Percentiles rank a stretch among this genome's conserved stretches.
phyloP scores from a whole-genome alignment of 2,888 invertebrate species.

The Chalcis sispes region DNA sequence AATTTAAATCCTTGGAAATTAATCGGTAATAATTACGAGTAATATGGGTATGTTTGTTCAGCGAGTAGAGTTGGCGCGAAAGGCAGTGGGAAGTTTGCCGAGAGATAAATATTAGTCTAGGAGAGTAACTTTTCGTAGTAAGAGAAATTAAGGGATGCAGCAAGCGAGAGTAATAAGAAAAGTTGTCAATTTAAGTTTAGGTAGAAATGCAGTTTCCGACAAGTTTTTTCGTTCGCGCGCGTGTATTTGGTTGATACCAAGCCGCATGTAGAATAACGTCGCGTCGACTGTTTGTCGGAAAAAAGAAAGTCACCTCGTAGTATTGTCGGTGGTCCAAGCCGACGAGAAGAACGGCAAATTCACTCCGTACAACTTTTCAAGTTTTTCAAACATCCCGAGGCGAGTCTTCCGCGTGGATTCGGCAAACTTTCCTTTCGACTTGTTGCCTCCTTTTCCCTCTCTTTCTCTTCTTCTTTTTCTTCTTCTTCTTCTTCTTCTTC shows the following conservation, averaged over 20 bases:
- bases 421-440: constrained; percentile 58
- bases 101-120: constrained; percentile 28
- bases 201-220: background rate
- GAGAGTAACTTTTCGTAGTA: constrained; percentile 14
- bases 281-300: constrained; percentile 7
- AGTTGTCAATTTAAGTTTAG: constrained; percentile 49
- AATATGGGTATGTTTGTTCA: background rate
- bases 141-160: background rate
- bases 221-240: background rate
- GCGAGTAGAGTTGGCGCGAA: background rate
- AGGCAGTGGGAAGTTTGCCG: background rate
- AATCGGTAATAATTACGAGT: constrained; percentile 14
- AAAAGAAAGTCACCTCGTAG: constrained; percentile 1
- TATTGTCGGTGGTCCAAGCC: background rate
- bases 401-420: constrained; percentile 38
- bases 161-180: constrained; percentile 43
- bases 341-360: constrained; percentile 52
- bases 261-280: constrained; percentile 16
- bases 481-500: background rate
- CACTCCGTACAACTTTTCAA: constrained; percentile 52
- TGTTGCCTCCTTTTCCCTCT: constrained; percentile 57
- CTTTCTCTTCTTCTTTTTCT: background rate
- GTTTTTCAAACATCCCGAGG: constrained; percentile 63
- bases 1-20: background rate
- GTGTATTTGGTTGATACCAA: constrained; percentile 30